These are phyloP conservation scores for Talpa occidentalis DNA, from an alignment of 2,113 vertebrate species.

Conservation along the genomic window DNA sequence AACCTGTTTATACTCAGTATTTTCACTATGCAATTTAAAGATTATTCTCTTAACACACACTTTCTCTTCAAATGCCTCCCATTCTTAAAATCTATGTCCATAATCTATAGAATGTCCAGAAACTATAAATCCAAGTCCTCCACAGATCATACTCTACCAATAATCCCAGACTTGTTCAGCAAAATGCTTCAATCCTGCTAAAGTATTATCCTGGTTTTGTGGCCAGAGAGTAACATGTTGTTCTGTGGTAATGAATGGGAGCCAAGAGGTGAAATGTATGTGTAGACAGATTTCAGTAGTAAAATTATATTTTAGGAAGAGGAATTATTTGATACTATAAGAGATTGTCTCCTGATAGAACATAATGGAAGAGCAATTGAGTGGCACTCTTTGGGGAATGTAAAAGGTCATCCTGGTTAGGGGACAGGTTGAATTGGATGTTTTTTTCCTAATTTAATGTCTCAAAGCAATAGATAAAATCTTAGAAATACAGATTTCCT, in stretches of 20 bases:
- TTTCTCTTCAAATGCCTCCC: not conserved
- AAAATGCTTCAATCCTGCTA: not conserved
- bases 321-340: not conserved
- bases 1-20: not conserved
- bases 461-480: not conserved
- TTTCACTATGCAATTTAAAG: not conserved
- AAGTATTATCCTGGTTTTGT: not conserved
- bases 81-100: not conserved
- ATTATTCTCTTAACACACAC: not conserved
- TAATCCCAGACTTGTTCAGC: not conserved
- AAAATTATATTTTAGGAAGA: not conserved
- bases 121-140: not conserved
- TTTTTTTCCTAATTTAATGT: not conserved
- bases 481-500: conserved; percentile 22
- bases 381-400: not conserved
- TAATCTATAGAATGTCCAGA: not conserved
- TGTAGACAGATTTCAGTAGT: not conserved
- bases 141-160: rapidly evolving
- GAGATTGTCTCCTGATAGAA: not conserved
- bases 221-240: not conserved
- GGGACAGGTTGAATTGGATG: not conserved
- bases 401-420: not conserved
- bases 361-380: not conserved
- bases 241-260: not conserved
- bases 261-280: not conserved